Conservation (phyloP, 2,888 invertebrate species). For the Diarsia brunnea region DNA sequence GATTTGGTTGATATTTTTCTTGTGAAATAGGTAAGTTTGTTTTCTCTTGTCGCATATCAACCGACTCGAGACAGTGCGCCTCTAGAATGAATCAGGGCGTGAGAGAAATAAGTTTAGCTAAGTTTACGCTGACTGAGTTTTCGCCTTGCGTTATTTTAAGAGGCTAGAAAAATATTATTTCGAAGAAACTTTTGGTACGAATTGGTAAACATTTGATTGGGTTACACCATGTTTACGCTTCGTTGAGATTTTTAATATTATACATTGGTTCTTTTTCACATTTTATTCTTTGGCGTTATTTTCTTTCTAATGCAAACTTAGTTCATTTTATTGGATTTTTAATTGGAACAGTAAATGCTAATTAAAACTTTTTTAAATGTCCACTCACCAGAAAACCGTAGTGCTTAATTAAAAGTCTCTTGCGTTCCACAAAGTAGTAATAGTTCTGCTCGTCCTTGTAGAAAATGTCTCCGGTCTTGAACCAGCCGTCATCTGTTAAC, state of each 20-base stretch:
- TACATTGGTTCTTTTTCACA: background rate
- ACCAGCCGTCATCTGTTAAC: conserved; percentile 76
- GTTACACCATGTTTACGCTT: conserved; percentile 12
- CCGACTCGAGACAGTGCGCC: conserved; percentile 65
- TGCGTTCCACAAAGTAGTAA: conserved; percentile 77
- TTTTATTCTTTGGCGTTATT: conserved; percentile 17
- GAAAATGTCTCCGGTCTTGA: conserved; percentile 78
- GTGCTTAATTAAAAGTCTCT: conserved; percentile 76
- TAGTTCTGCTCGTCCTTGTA: conserved; percentile 72
- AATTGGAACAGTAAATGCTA: conserved; percentile 19
- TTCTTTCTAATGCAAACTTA: conserved; percentile 1
- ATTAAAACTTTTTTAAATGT: conserved; percentile 27
- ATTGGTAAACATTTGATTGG: conserved; percentile 13
- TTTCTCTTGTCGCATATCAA: conserved; percentile 69
- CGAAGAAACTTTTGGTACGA: conserved; percentile 18
- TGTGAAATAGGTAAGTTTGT: conserved; percentile 62
- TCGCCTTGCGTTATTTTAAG: conserved; percentile 51
- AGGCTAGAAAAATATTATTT: conserved; percentile 39
- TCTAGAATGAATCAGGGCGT: conserved; percentile 75
- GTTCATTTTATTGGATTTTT: conserved; percentile 13
- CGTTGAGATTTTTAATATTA: conserved; percentile 8
- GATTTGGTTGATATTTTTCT: conserved; percentile 55
- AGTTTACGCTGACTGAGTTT: conserved; percentile 72
- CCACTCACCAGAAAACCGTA: conserved; percentile 72
- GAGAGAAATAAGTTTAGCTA: conserved; percentile 75